A percentile compares a stretch with the other conserved stretches of the same genome.
Conservation (phyloP, 2,797 vertebrate species). For the Anabas testudineus region DNA sequence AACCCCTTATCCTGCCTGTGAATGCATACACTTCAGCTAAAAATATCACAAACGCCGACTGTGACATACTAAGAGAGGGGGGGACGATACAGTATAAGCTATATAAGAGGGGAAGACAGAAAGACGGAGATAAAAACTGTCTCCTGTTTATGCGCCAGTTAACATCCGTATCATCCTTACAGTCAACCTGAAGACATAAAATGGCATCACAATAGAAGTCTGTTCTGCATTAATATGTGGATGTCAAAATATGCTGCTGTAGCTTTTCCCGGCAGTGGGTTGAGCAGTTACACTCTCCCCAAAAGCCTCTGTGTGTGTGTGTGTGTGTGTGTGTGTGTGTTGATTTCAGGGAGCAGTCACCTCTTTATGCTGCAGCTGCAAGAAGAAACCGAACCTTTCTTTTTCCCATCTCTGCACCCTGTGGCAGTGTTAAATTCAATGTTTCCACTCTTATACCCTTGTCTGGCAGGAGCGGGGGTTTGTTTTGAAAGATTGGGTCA, state of each 20-base stretch:
- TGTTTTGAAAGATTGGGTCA: constrained; percentile 69
- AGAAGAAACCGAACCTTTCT: constrained; percentile 54
- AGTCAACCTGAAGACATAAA: constrained; percentile 59
- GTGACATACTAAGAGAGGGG: constrained; percentile 36
- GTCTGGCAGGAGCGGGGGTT: constrained; percentile 50
- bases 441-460: constrained; percentile 61
- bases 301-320: constrained; percentile 36
- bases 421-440: constrained; percentile 66
- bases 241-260: constrained; percentile 63
- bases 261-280: constrained; percentile 30
- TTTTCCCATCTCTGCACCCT: constrained; percentile 50
- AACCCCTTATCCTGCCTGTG: constrained; percentile 40
- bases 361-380: constrained; percentile 58
- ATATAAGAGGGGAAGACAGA: neutral
- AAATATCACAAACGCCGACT: constrained; percentile 55
- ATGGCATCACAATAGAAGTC: constrained; percentile 46
- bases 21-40: constrained; percentile 51
- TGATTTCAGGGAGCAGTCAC: constrained; percentile 59
- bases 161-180: constrained; percentile 53
- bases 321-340: constrained; percentile 54
- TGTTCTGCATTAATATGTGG: constrained; percentile 43
- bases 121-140: constrained; percentile 39
- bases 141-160: constrained; percentile 31
- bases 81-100: constrained; percentile 10
- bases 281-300: constrained; percentile 31